Conservation (phyloP, 1,140 invertebrate genomes). For the Drosophila busckii region DNA sequence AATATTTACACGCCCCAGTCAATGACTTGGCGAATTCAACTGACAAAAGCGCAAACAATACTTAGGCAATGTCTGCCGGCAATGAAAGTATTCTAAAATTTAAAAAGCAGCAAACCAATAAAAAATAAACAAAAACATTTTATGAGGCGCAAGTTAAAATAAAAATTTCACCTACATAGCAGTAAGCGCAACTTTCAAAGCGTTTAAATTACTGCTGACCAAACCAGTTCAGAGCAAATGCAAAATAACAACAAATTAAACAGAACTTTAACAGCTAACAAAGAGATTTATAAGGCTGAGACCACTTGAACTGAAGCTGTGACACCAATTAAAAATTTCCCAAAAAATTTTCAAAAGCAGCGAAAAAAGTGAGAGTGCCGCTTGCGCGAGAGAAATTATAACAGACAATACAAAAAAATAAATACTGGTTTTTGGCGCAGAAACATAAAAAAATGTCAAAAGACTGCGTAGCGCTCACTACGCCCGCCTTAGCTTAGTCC, state of each 20-base stretch:
- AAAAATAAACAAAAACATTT: not conserved
- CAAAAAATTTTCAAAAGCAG: conserved; percentile 13
- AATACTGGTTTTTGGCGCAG: conserved; percentile 35
- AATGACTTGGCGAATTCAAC: conserved; percentile 16
- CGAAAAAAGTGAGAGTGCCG: conserved; percentile 61
- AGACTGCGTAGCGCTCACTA: not conserved
- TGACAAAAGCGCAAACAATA: not conserved
- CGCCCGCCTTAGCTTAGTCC: conserved; percentile 12
- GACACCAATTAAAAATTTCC: conserved; percentile 40
- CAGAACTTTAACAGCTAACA: conserved; percentile 1
- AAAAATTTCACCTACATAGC: conserved; percentile 21
- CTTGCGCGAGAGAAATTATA: conserved; percentile 61
- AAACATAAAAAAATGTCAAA: conserved; percentile 31
- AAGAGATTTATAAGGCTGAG: conserved; percentile 22
- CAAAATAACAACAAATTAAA: conserved; percentile 3
- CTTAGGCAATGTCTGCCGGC: conserved; percentile 30
- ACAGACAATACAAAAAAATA: conserved; percentile 16
- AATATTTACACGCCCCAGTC: conserved; percentile 12
- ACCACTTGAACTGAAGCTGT: conserved; percentile 14
- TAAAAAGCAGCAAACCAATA: not conserved
- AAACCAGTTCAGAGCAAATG: conserved; percentile 23
- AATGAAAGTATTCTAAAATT: conserved; percentile 37
- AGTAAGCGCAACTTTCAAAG: conserved; percentile 34
- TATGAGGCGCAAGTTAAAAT: no score
- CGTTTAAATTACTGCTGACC: conserved; percentile 18